Evolutionary conservation across 2,888 invertebrate genomes (phyloP).

Genomic region (Eustalomyia histrio): DNA sequence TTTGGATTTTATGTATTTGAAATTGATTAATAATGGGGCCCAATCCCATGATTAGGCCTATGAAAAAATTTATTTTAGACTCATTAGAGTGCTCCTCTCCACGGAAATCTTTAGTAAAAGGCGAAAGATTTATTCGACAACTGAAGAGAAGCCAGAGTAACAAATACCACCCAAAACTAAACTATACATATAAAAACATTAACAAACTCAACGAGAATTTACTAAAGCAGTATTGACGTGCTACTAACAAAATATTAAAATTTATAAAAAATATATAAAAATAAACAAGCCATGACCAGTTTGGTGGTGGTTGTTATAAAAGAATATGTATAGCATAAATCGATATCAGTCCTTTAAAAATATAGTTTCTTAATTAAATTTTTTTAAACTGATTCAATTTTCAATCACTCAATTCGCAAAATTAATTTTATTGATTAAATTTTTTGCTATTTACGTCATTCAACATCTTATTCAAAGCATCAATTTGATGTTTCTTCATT

Average conservation of each 20-base stretch:
- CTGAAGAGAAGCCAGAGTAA: constrained; percentile 63
- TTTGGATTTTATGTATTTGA: too few species aligned
- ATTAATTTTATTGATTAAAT: too few species aligned
- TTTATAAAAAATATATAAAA: neutral
- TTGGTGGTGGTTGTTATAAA: too few species aligned
- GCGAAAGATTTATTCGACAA: constrained; percentile 71
- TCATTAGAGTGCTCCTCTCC: constrained; percentile 67
- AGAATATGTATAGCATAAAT: too few species aligned
- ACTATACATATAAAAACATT: neutral
- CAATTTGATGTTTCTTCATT: too few species aligned
- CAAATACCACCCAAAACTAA: neutral
- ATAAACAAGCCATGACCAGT: neutral
- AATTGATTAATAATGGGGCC: constrained; percentile 48
- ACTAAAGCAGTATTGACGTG: neutral
- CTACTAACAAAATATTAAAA: neutral
- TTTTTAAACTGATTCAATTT: too few species aligned
- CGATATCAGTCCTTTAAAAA: too few species aligned
- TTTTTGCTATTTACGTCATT: too few species aligned
- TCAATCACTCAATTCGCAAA: too few species aligned
- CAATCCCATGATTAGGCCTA: constrained; percentile 38
- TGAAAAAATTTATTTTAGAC: constrained; percentile 58
- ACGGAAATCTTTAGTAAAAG: constrained; percentile 71
- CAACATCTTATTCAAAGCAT: too few species aligned
- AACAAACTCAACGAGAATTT: constrained; percentile 37
- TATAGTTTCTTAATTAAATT: too few species aligned